phyloP scores from a whole-genome alignment of 2,888 invertebrate genomes.

The Ethmia dodecea region DNA sequence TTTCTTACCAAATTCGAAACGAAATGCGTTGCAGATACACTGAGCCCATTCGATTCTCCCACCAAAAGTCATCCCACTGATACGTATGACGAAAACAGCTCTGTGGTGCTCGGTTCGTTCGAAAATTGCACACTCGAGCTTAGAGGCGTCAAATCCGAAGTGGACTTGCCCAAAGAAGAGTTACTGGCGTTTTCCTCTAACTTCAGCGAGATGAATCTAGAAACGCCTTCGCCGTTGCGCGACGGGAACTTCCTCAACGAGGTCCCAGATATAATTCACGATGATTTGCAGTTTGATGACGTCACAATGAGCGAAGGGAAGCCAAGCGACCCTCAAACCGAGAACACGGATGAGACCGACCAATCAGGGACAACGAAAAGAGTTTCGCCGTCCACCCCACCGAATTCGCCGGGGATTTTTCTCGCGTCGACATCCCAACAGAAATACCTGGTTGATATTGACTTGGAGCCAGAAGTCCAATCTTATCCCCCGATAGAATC shows the following conservation, averaged over 20 bases:
- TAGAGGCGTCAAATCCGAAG: conserved; percentile 64
- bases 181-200: conserved; percentile 74
- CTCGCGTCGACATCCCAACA: conserved; percentile 55
- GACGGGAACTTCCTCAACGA: conserved; percentile 67
- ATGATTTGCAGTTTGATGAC: conserved; percentile 53
- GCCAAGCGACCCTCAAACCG: conserved; percentile 32
- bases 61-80: conserved; percentile 66
- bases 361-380: conserved; percentile 53
- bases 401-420: conserved; percentile 63
- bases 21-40: conserved; percentile 42
- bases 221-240: conserved; percentile 65
- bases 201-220: conserved; percentile 69
- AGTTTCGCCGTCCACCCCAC: conserved; percentile 60
- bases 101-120: conserved; percentile 78
- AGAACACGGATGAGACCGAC: conserved; percentile 40
- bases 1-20: conserved; percentile 47
- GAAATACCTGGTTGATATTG: conserved; percentile 57
- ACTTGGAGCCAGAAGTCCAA: conserved; percentile 31
- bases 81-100: conserved; percentile 68
- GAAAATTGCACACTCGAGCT: conserved; percentile 74
- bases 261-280: conserved; percentile 57
- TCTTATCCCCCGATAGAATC: conserved; percentile 21
- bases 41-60: conserved; percentile 66
- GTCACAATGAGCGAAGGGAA: conserved; percentile 43
- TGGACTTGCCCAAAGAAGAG: conserved; percentile 65